Percentiles rank a stretch among this genome's conserved stretches.
These are phyloP conservation scores for Eristalinus aeneus DNA, from an alignment of 2,888 invertebrate species.

Conservation along the genomic window DNA sequence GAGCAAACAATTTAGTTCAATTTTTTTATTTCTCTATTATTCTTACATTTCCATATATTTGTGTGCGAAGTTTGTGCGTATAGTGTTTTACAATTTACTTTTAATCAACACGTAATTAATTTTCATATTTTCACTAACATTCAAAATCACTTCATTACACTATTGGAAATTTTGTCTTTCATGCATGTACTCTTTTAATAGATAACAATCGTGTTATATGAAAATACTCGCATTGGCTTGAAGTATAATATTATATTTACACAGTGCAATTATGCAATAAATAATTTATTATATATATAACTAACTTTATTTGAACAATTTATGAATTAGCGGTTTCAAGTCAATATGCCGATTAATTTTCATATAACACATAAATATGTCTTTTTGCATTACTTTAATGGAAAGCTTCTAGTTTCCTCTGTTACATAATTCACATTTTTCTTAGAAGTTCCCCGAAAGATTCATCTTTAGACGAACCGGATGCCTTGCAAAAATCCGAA, in stretches of 20 bases:
- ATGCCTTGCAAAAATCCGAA: conserved; percentile 74
- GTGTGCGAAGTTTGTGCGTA: conserved; percentile 39
- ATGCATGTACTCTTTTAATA: conserved; percentile 47
- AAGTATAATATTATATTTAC: not conserved
- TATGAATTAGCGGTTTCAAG: no score
- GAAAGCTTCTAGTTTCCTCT: not conserved
- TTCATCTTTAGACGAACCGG: conserved; percentile 71
- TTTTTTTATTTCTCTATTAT: conserved; percentile 40
- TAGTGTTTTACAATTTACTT: not conserved
- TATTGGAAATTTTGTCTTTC: conserved; percentile 56
- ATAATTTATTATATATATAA: no score
- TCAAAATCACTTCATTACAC: conserved; percentile 35
- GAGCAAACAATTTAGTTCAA: conserved; percentile 71
- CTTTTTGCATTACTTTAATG: no score
- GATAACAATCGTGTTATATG: conserved; percentile 7
- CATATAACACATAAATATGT: no score
- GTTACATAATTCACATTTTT: not conserved
- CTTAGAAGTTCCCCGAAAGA: conserved; percentile 75
- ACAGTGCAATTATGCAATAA: no score
- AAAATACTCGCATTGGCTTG: conserved; percentile 10
- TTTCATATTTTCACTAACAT: not conserved
- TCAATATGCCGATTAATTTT: no score
- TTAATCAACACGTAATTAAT: conserved; percentile 11
- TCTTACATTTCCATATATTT: conserved; percentile 37
- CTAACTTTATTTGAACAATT: no score